Percentiles rank a stretch among this genome's conserved stretches.
These are phyloP conservation scores for Lanius ludovicianus DNA, from an alignment of 2,113 vertebrate genomes.

Conservation along the genomic window DNA sequence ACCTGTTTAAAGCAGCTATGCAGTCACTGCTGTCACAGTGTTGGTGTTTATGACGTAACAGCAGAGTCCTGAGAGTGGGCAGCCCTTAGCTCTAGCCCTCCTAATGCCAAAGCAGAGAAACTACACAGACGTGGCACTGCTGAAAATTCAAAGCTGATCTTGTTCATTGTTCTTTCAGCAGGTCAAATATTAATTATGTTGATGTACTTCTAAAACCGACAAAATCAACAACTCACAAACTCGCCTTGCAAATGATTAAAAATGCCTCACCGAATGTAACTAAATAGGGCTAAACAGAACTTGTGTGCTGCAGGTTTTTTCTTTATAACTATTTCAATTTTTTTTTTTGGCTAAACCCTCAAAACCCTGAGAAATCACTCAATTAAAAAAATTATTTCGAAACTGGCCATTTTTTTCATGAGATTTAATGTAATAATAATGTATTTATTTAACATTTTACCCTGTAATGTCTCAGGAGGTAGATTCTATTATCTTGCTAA, in stretches of 20 bases:
- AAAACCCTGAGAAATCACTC: neutral
- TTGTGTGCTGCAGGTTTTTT: neutral
- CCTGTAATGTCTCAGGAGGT: neutral
- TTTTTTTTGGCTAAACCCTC: neutral
- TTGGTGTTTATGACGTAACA: neutral
- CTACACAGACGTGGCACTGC: neutral
- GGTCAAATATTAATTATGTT: neutral
- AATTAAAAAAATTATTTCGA: neutral
- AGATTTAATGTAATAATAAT: neutral
- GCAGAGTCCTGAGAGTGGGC: slow-evolving; percentile 22
- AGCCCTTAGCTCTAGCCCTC: slow-evolving; percentile 19
- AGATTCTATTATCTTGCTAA: neutral
- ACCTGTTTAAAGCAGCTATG: slow-evolving; percentile 3
- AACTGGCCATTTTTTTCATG: neutral
- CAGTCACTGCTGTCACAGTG: neutral
- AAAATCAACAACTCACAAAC: neutral
- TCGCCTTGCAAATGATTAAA: neutral
- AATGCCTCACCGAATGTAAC: neutral
- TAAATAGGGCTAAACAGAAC: neutral
- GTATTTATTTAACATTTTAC: neutral
- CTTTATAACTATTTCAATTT: neutral
- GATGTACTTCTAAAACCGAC: neutral
- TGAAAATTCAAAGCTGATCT: neutral
- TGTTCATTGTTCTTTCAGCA: neutral
- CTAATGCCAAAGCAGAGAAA: neutral